Conservation (phyloP, 2,797 vertebrate species). For the Gallinago stenura region DNA sequence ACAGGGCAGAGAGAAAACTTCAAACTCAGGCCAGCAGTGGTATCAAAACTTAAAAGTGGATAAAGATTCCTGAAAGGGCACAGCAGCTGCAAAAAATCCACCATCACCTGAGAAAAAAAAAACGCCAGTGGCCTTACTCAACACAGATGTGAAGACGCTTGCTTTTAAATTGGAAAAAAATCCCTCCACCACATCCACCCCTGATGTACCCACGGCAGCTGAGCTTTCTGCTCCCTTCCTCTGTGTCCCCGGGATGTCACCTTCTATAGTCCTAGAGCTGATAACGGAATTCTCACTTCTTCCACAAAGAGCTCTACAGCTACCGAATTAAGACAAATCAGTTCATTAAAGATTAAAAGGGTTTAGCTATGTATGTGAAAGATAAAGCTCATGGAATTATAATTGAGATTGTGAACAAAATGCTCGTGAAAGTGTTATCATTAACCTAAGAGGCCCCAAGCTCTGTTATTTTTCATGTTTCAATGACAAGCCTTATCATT, state of each 20-base stretch:
- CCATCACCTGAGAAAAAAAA: neutral
- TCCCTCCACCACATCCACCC: neutral
- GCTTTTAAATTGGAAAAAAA: neutral
- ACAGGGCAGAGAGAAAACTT: neutral
- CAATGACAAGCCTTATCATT: neutral
- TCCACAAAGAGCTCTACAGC: neutral
- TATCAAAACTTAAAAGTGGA: neutral
- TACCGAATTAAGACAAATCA: constrained; percentile 5
- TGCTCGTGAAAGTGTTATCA: neutral
- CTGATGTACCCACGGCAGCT: neutral
- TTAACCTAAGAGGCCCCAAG: neutral
- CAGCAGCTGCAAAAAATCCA: constrained; percentile 44
- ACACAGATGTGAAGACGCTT: neutral
- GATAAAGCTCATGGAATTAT: constrained; percentile 27
- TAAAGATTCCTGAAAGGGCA: neutral
- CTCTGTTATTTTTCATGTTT: neutral
- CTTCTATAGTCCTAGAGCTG: neutral
- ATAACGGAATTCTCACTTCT: neutral
- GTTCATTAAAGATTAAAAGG: constrained; percentile 39
- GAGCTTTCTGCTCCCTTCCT: neutral
- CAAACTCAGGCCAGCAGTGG: neutral
- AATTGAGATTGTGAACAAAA: constrained; percentile 8
- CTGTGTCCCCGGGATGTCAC: neutral
- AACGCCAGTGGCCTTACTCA: neutral
- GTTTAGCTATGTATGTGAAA: constrained; percentile 3